A percentile compares a stretch with the other conserved stretches of the same genome.
Evolutionary conservation across 2,113 vertebrate genomes (phyloP).

Genomic region (Scolopax mira): DNA sequence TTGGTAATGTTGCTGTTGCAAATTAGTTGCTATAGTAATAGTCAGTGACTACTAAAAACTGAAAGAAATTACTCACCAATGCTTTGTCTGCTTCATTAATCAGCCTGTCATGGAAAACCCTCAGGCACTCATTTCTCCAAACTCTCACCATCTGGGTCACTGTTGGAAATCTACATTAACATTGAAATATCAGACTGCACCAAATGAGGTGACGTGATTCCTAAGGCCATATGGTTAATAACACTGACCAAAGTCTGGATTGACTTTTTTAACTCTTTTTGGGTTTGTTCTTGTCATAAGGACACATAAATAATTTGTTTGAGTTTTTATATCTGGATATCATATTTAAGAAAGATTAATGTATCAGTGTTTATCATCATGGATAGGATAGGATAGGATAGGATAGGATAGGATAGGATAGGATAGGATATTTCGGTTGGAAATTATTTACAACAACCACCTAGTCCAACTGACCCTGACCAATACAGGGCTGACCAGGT

Average conservation of each 20-base stretch:
- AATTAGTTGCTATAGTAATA: constrained; percentile 13
- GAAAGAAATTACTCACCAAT: constrained; percentile 75
- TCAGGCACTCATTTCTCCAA: constrained; percentile 95
- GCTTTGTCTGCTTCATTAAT: constrained; percentile 88
- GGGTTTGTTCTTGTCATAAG: not conserved
- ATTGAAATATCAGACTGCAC: not conserved
- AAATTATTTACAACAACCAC: not conserved
- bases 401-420: not conserved
- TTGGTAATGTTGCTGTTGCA: not conserved
- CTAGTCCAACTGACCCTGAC: not conserved
- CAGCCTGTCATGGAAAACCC: constrained; percentile 94
- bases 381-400: not conserved
- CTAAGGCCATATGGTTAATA: not conserved
- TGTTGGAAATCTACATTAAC: constrained; percentile 80
- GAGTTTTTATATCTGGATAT: not conserved
- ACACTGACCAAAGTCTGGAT: not conserved
- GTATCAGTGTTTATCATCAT: not conserved
- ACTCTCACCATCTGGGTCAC: constrained; percentile 90
- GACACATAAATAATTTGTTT: not conserved
- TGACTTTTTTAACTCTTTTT: not conserved
- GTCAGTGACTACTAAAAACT: not conserved
- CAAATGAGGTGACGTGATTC: not conserved
- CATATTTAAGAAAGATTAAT: not conserved
- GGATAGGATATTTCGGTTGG: not conserved
- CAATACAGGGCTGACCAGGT: not conserved